These are phyloP conservation scores for Elymnias hypermnestra DNA, from an alignment of 1,140 invertebrate genomes.

Conservation along the genomic window DNA sequence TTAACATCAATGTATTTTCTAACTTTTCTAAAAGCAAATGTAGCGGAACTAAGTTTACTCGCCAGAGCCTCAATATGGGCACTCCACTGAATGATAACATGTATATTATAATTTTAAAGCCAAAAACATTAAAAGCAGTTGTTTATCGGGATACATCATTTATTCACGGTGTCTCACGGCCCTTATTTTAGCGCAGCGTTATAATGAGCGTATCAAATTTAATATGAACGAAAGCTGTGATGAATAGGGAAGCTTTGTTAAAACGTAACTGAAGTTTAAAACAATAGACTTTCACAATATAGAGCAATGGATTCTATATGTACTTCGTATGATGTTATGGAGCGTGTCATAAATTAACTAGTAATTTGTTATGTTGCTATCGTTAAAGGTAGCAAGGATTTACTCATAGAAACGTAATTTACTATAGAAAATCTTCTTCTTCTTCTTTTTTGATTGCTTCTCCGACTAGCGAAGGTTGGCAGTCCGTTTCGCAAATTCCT, in stretches of 20 bases:
- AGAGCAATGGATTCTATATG: slow-evolving; percentile 2
- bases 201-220: slow-evolving; percentile 22
- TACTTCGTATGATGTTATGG: neutral
- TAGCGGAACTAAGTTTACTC: too few species aligned
- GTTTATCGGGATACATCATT: slow-evolving; percentile 24
- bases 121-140: slow-evolving; percentile 32
- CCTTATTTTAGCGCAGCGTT: slow-evolving; percentile 7
- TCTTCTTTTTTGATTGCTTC: too few species aligned
- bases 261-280: slow-evolving; percentile 15
- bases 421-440: too few species aligned
- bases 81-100: too few species aligned
- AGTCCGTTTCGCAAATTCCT: too few species aligned
- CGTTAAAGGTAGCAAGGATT: neutral
- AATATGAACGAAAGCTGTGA: slow-evolving; percentile 18
- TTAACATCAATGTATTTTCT: too few species aligned
- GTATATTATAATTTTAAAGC: too few species aligned
- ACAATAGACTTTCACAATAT: slow-evolving; percentile 12
- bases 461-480: too few species aligned
- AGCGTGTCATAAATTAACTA: neutral
- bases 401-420: too few species aligned
- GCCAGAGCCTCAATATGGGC: too few species aligned
- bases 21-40: too few species aligned
- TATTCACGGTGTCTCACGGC: slow-evolving; percentile 23
- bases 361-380: neutral
- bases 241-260: slow-evolving; percentile 20